Percentiles rank a stretch among this genome's conserved stretches.
phyloP scores from a whole-genome alignment of 1,140 invertebrate genomes.

The Drosophila mojavensis region DNA sequence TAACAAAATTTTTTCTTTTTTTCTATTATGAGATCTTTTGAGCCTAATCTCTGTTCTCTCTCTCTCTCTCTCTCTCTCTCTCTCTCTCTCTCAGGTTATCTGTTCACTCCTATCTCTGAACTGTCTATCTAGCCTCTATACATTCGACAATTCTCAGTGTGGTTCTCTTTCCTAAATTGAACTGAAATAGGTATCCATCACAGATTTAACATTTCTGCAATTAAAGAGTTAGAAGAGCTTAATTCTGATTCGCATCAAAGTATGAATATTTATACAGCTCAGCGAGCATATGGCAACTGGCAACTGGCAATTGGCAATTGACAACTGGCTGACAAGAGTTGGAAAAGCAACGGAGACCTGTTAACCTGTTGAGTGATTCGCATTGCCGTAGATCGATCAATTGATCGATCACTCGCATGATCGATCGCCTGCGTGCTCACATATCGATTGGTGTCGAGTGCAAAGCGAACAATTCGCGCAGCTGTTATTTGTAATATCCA shows the following conservation, averaged over 20 bases:
- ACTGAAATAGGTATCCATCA: neutral
- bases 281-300: constrained; percentile 15
- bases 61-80: neutral
- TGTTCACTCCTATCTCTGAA: neutral
- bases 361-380: constrained; percentile 24
- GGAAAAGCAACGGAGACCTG: constrained; percentile 9
- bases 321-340: constrained; percentile 45
- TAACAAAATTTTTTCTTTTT: too few species aligned
- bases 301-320: constrained; percentile 33
- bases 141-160: too few species aligned
- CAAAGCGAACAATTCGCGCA: neutral
- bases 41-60: neutral
- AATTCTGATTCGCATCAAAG: constrained; percentile 22
- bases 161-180: neutral
- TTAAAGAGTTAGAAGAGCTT: constrained; percentile 30
- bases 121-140: too few species aligned
- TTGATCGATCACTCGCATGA: constrained; percentile 34
- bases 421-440: constrained; percentile 33
- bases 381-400: constrained; percentile 19
- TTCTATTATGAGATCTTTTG: too few species aligned
- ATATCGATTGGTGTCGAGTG: constrained; percentile 9
- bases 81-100: neutral
- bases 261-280: constrained; percentile 45
- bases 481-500: neutral
- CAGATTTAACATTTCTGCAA: constrained; percentile 9